Conservation (phyloP, 2,888 invertebrate species). For the Erynnis tages region DNA sequence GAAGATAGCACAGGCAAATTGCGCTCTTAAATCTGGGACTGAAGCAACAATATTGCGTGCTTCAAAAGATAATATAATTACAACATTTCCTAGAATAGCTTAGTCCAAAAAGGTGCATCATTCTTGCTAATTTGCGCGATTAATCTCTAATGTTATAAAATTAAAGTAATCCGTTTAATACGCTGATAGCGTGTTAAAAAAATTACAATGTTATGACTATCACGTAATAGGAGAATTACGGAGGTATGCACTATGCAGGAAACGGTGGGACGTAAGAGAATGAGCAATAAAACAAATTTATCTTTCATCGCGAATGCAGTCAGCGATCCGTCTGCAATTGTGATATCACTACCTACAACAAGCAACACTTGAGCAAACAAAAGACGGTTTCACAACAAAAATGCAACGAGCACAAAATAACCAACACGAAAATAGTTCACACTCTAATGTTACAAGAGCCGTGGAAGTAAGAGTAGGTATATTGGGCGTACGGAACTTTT, state of each 20-base stretch:
- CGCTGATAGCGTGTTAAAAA: background rate
- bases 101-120: conserved; percentile 25
- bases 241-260: background rate
- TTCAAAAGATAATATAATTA: conserved; percentile 13
- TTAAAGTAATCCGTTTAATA: background rate
- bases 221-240: background rate
- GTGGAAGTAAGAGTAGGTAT: conserved; percentile 12
- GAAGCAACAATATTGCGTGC: conserved; percentile 14
- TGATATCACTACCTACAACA: conserved; percentile 6
- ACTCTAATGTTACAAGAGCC: conserved; percentile 10
- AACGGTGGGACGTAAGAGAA: too few species aligned
- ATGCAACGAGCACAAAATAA: conserved; percentile 8
- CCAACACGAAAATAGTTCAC: conserved; percentile 17
- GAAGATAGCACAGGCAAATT: conserved; percentile 28
- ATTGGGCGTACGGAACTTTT: conserved; percentile 26
- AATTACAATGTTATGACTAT: too few species aligned
- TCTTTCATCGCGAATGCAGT: background rate
- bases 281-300: too few species aligned
- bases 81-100: conserved; percentile 21
- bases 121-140: conserved; percentile 15
- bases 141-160: conserved; percentile 7
- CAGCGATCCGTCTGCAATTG: background rate
- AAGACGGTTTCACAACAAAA: conserved; percentile 13
- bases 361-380: conserved; percentile 19
- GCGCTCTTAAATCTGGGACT: conserved; percentile 21